A percentile compares a stretch with the other conserved stretches of the same genome.
phyloP scores from a whole-genome alignment of 2,113 vertebrate genomes.

The Phodopus roborovskii region DNA sequence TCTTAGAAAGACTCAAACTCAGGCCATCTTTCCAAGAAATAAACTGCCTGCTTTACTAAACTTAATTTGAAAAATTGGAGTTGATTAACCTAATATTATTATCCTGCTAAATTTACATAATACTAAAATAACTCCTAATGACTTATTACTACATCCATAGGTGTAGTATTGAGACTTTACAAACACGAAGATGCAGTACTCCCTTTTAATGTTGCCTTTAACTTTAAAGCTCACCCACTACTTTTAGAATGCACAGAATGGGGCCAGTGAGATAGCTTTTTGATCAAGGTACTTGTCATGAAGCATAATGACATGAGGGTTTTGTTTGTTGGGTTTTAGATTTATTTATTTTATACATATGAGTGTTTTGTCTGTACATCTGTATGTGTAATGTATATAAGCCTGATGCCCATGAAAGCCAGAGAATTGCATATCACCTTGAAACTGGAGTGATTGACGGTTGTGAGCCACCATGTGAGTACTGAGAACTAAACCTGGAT shows the following conservation, averaged over 20 bases:
- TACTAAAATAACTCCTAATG: neutral
- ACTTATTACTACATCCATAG: neutral
- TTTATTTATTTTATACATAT: neutral
- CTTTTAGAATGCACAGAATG: constrained; percentile 50
- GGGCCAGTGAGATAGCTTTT: neutral
- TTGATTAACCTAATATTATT: neutral
- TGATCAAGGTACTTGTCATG: neutral
- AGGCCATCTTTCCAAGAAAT: constrained; percentile 50
- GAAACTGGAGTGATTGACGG: neutral
- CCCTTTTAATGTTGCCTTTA: constrained; percentile 22
- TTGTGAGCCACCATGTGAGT: neutral
- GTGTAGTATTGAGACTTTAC: neutral
- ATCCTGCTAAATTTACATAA: neutral
- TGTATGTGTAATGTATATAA: neutral
- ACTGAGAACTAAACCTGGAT: neutral
- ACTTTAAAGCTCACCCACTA: constrained; percentile 50
- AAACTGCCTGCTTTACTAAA: constrained; percentile 38
- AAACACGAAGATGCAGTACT: neutral
- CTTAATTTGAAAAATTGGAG: constrained; percentile 36
- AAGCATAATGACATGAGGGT: neutral
- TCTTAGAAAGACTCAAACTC: constrained; percentile 25
- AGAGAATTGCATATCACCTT: neutral
- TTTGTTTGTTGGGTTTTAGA: neutral
- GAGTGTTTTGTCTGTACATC: neutral
- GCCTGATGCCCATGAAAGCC: neutral